Evolutionary conservation across 2,888 invertebrate genomes (phyloP), one percentile per base, ranked within the genome.

Genomic region (Spicauda simplicius): DNA sequence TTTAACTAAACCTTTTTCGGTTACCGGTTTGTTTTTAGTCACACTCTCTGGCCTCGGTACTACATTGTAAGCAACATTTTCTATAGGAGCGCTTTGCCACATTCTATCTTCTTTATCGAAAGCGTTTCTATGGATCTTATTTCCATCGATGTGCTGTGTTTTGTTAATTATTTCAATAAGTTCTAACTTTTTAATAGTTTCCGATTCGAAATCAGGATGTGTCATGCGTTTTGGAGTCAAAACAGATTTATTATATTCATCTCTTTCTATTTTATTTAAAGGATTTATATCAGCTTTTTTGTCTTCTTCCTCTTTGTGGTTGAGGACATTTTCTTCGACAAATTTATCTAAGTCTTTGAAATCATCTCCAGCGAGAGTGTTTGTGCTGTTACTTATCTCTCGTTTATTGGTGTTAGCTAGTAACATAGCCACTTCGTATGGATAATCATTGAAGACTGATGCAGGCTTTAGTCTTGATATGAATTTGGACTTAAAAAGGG

Each of bases 1-100:
- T 78, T 90, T 92, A 0, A 91, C 76, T 0, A 93, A 71, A 8
- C 88, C 89, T 77, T 80, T 83, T 76, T 92, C 91, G 16, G 85
- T 82, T 0, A 90, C 78, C 2, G 81, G 74, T 68, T 83, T 87
- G 37, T 73, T 74, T 61, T 73, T 80, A 16, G 76, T 72, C 1
- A 73, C 72, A 67, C 81, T 81, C 48, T 72, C 71, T 10, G 67
- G 70, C 72, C 85, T 84, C 0, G 85, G 81, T 2, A 85, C 72
- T 0, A 87, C 78, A 77, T 85, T 84, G 48, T 87, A 85, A 6
- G 76, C 69, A 2, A 77, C 73, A 18, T 83, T 78, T 6, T 80
- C 64, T 20, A 73, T 64, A 1, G 83, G 83, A 11, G 75, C 76
- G 8, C 72, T 80, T 71, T 85, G 82, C 89, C 87, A 90, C n/a